Evolutionary conservation across 2,888 invertebrate genomes (phyloP).

Genomic region (Lasioglossum oenotherae): DNA sequence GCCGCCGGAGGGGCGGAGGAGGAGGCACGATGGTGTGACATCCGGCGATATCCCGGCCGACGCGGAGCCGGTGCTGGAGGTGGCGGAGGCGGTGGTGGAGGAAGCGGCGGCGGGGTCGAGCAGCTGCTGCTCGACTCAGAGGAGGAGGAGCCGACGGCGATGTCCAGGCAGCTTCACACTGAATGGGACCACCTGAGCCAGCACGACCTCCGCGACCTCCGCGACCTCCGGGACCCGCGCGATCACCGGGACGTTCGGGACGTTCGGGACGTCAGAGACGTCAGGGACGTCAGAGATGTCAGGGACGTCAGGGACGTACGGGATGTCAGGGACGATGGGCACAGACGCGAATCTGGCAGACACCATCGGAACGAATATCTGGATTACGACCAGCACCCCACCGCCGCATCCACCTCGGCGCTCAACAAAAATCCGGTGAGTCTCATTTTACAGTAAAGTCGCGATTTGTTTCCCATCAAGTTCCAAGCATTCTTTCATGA

Average conservation of each 20-base stretch:
- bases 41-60: constrained; percentile 80
- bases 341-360: constrained; percentile 73
- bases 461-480: no score
- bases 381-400: constrained; percentile 77
- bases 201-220: constrained; percentile 69
- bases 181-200: constrained; percentile 77
- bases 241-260: constrained; percentile 76
- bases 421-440: constrained; percentile 80
- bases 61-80: constrained; percentile 74
- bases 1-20: constrained; percentile 84
- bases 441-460: background rate
- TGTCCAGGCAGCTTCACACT: constrained; percentile 80
- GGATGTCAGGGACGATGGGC: constrained; percentile 57
- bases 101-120: constrained; percentile 76
- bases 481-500: no score
- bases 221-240: constrained; percentile 70
- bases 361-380: constrained; percentile 72
- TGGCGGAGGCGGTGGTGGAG: constrained; percentile 63
- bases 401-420: constrained; percentile 71
- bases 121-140: constrained; percentile 84
- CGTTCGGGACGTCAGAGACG: constrained; percentile 70
- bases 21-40: constrained; percentile 83
- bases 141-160: constrained; percentile 82
- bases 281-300: constrained; percentile 65
- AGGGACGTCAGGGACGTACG: constrained; percentile 70